Base-by-base conservation (phyloP, 92 coral and sea anemone genomes). In the Porites divaricata region DNA sequence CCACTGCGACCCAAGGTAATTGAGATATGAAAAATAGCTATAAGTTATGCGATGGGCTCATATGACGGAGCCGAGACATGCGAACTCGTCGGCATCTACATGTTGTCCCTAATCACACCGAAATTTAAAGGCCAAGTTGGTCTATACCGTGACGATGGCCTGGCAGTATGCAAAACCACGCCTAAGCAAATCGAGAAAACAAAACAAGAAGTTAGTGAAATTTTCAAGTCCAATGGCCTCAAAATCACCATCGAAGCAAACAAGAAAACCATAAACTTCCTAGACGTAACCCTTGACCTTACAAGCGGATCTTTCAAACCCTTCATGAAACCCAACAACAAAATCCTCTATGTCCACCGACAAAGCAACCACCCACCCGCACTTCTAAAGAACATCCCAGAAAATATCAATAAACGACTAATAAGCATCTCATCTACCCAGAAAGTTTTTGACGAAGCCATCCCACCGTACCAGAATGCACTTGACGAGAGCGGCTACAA, bases 401-500 rank as follows among this genome's bases (percentile, higher is more conserved):
- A 19, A 21, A 66, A 66, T 45, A 21, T 66, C 28, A 66, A 66
- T 41, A 66, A 66, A 23, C 21, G 70, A 21, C 28, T n/a, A 2
- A 21, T 13, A 0, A 4, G 70, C 26, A 66, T 66, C 7, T 66
- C 70, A 66, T 66, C 70, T 41, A 79, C 28, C 50, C 53, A 63
- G 45, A 61, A 79, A 24, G 62, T 45, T 15, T 79, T 79, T 35
- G 45, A 79, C 59, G 84, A 63, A 25, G 72, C 84, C 1, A 79
- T 79, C 20, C 52, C 74, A 8, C 74, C 84, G 2, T 79, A 79
- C 75, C 84, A 63, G 49, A 59, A 79, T 65, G 84, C 84, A 1
- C 21, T 79, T 15, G 24, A 66, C 6, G 41, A 66, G 24, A 66
- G 70, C 0, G 70, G 70, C 21, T 66, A 66, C 28, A 6, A 79